phyloP scores from a whole-genome alignment of 2,797 vertebrate species.

The Myotis vivesi region DNA sequence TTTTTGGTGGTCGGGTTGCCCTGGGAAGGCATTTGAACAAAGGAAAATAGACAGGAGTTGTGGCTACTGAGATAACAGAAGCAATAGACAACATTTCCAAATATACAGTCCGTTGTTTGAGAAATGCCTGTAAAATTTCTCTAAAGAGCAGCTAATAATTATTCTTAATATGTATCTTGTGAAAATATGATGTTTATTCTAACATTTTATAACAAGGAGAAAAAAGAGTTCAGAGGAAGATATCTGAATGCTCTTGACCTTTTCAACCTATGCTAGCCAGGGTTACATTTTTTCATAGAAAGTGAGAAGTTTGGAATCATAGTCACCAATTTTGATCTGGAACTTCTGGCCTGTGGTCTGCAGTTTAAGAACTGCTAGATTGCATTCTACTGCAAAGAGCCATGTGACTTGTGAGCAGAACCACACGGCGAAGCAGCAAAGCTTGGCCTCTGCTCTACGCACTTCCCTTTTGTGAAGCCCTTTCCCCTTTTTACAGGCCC shows the following conservation, averaged over 20 bases:
- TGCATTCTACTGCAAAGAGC: not conserved
- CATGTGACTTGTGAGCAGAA: not conserved
- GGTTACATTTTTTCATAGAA: not conserved
- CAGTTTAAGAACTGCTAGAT: constrained; percentile 11
- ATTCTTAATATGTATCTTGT: not conserved
- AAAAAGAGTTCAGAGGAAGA: not conserved
- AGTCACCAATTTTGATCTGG: not conserved
- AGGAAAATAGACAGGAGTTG: not conserved
- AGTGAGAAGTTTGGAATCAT: not conserved
- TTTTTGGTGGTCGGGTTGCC: not conserved
- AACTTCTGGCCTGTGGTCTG: not conserved
- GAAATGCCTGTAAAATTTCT: not conserved
- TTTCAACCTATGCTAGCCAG: not conserved
- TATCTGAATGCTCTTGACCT: not conserved
- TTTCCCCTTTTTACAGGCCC: not conserved
- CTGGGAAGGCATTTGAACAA: not conserved
- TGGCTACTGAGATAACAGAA: not conserved
- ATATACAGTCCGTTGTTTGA: not conserved
- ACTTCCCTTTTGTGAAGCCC: constrained; percentile 37
- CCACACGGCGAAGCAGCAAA: not conserved
- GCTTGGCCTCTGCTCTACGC: not conserved
- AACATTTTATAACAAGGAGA: not conserved
- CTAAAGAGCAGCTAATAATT: not conserved
- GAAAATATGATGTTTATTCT: not conserved
- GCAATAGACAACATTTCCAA: not conserved